Evolutionary conservation across 2,113 vertebrate species (phyloP).

Genomic region (Scomber scombrus): DNA sequence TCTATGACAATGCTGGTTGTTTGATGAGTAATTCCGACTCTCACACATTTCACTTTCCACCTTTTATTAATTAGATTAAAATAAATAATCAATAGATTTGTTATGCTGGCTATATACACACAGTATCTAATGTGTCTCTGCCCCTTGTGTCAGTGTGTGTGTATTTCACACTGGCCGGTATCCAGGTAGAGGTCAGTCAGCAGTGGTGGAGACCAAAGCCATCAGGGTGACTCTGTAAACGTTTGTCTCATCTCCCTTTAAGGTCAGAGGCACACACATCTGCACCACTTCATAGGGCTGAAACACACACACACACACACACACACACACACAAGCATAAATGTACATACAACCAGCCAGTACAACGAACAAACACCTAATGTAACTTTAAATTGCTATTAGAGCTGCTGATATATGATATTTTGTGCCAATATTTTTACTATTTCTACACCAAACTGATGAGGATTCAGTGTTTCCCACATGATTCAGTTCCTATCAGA

Average conservation of each 20-base stretch:
- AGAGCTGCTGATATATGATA: too few relatives aligned
- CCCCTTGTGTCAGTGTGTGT: conserved; percentile 5
- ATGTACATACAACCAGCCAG: neutral
- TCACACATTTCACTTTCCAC: neutral
- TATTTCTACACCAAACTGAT: too few relatives aligned
- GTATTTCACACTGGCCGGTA: neutral
- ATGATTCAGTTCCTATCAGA: too few relatives aligned
- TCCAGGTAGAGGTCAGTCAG: conserved; percentile 51
- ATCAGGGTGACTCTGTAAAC: conserved; percentile 84
- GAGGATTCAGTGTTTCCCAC: too few relatives aligned
- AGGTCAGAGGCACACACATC: conserved; percentile 83
- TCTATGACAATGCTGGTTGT: too few relatives aligned
- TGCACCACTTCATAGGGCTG: conserved; percentile 86
- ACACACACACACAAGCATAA: conserved; percentile 24
- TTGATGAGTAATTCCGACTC: neutral
- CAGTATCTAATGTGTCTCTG: neutral
- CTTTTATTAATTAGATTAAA: conserved; percentile 1
- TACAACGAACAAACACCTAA: too few relatives aligned
- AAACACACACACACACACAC: conserved; percentile 61
- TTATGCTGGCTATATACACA: neutral
- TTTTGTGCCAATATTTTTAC: too few relatives aligned
- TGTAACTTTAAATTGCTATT: too few relatives aligned
- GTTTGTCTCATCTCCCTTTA: conserved; percentile 86
- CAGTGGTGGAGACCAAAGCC: conserved; percentile 59
- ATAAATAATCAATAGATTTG: neutral